Base-by-base conservation (phyloP, 2,113 vertebrate species). In the Fregata magnificens region DNA sequence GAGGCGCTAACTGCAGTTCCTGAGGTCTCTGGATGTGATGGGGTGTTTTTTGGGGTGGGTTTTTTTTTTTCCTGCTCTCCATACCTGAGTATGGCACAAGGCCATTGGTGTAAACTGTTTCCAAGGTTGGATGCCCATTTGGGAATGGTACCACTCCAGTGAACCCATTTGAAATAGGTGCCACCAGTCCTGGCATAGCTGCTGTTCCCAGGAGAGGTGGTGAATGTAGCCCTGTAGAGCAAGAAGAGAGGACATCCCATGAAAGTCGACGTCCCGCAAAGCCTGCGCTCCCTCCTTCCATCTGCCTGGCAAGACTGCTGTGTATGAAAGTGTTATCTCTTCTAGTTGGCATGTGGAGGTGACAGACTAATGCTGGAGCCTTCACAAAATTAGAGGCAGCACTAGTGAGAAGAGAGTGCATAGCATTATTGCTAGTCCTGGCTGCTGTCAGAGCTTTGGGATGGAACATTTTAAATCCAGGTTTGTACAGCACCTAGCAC, bases 31-130 rank as follows among this genome's bases (percentile, higher is more conserved):
- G 25, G 34, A n/a, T 50, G 28, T 8, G 8, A n/a, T n/a, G n/a
- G n/a, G n/a, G n/a, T n/a, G 4, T 47, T 47, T 45, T 20, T 47
- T 47, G 44, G 7, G n/a, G n/a, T n/a, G n/a, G n/a, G n/a, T n/a
- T n/a, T 25, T 2, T 16, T 36, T 56, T 69, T 62, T 34, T 3
- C 70, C 72, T 31, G 36, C 16, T 67, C 29, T 32, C 62, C 21
- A 2, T 98, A 99, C 98, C 98, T 98, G 99, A 99, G 97, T 99
- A 99, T 47, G 99, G 99, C 66, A 99, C 98, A 86, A 99, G 98
- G 95, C 99, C 99, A 5, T 99, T 99, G 97, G 99, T 98, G 97
- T 99, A 99, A 91, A 99, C 98, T 1, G 99, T 98, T 98, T 99
- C 99, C 97, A 99, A 98, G 49, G 99, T 97, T 1, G 99, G 99